These are phyloP conservation scores for Pseudomyrmex sp. DNA, from an alignment of 1,140 invertebrate genomes.

Conservation along the genomic window DNA sequence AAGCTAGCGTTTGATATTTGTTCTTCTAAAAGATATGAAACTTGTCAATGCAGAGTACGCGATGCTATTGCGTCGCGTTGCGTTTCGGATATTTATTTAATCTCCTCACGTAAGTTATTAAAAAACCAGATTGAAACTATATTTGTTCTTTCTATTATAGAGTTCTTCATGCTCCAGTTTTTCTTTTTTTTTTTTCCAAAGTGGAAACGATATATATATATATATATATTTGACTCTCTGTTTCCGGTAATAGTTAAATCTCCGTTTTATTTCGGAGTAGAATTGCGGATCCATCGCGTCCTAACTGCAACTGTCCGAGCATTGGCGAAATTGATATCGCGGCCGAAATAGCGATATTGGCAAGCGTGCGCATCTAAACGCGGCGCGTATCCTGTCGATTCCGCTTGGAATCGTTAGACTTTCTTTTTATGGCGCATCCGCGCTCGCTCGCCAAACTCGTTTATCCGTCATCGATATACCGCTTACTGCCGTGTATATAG, in stretches of 20 bases:
- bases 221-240: not conserved
- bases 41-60: too few species aligned
- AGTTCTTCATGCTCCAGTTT: too few species aligned
- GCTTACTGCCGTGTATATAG: conserved; percentile 4
- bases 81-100: too few species aligned
- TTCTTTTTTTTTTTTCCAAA: too few species aligned
- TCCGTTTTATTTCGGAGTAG: conserved; percentile 41
- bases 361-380: conserved; percentile 33
- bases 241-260: conserved; percentile 29
- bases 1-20: too few species aligned
- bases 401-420: conserved; percentile 41
- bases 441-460: conserved; percentile 46
- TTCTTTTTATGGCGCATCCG: conserved; percentile 41
- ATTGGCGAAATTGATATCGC: conserved; percentile 47
- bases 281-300: conserved; percentile 5
- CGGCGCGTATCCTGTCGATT: conserved; percentile 32
- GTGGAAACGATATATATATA: not conserved
- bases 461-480: conserved; percentile 52
- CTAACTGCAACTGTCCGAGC: conserved; percentile 27
- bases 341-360: conserved; percentile 52
- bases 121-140: too few species aligned
- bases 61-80: too few species aligned
- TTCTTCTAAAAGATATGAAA: too few species aligned
- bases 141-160: too few species aligned
- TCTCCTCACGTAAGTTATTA: too few species aligned